Conservation (phyloP, 2,888 invertebrate genomes). For the Chalcosyrphus nemorum region DNA sequence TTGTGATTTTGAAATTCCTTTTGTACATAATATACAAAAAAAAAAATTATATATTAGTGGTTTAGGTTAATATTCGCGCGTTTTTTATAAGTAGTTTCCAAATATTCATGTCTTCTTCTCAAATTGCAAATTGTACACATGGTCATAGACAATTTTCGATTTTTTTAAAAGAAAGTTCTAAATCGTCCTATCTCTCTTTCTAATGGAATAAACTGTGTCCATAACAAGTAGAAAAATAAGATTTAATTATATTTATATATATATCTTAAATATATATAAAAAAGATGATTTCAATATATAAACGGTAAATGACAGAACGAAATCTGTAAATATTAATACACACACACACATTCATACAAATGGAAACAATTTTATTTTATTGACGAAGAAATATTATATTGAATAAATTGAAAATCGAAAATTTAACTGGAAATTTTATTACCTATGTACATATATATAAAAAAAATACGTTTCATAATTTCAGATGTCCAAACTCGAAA, state of each 20-base stretch:
- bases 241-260: conserved; percentile 40
- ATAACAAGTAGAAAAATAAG: conserved; percentile 17
- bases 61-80: conserved; percentile 1
- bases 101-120: conserved; percentile 5
- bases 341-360: conserved; percentile 32
- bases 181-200: conserved; percentile 46
- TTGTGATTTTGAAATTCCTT: conserved; percentile 29
- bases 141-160: conserved; percentile 32
- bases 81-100: conserved; percentile 39
- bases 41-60: conserved; percentile 10
- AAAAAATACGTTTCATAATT: too few relatives aligned
- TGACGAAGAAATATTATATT: conserved; percentile 61
- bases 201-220: conserved; percentile 34
- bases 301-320: conserved; percentile 27
- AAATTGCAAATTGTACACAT: conserved; percentile 22
- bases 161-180: conserved; percentile 34
- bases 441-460: too few relatives aligned
- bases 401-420: conserved; percentile 59
- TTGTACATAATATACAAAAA: conserved; percentile 47
- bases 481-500: too few relatives aligned
- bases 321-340: conserved; percentile 50
- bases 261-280: conserved; percentile 49
- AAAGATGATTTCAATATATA: conserved; percentile 41
- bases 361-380: conserved; percentile 66
- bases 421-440: conserved; percentile 38